Evolutionary conservation across 2,888 invertebrate species (phyloP), one percentile per base, ranked within the genome.

Genomic region (Carcina quercana): DNA sequence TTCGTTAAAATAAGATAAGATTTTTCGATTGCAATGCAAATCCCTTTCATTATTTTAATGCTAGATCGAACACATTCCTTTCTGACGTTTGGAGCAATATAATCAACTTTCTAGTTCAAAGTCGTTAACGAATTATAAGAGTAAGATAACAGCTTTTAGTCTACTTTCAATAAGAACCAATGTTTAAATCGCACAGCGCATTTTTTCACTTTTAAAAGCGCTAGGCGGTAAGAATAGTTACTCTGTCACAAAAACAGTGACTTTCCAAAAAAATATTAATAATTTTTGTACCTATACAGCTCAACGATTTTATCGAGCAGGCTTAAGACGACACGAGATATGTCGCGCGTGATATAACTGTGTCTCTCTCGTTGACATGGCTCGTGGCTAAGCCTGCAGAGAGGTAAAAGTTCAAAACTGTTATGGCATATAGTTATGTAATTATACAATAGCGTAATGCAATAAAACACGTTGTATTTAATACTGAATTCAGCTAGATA

Each of bases 251-350:
- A 49, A n/a, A n/a, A 61, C 61, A 64, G 60, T 64, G 60, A 69
- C 59, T 59, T 69, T 73, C 61, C 64, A 67, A 59, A n/a, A n/a
- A n/a, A n/a, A n/a, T n/a, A n/a, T n/a, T n/a, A n/a, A 63, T 63
- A 57, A 65, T 70, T 74, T n/a, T 74, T 71, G 63, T 72, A 72
- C 68, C 60, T 60, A 64, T 28, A 59, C 73, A 73, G 73, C 76
- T 74, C 75, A 73, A 74, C 66, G 50, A 40, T 43, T n/a, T n/a
- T 53, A 58, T 50, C 45, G 52, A 49, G n/a, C n/a, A n/a, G n/a
- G n/a, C n/a, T n/a, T n/a, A n/a, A n/a, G n/a, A n/a, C n/a, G n/a
- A n/a, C n/a, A n/a, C n/a, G n/a, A n/a, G n/a, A n/a, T n/a, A n/a
- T n/a, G n/a, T n/a, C n/a, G n/a, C n/a, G n/a, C n/a, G n/a, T n/a